A percentile compares a stretch with the other conserved stretches of the same genome.
Evolutionary conservation across 2,113 vertebrate species (phyloP).

Genomic region (Rhinopomastus cyanomelas): DNA sequence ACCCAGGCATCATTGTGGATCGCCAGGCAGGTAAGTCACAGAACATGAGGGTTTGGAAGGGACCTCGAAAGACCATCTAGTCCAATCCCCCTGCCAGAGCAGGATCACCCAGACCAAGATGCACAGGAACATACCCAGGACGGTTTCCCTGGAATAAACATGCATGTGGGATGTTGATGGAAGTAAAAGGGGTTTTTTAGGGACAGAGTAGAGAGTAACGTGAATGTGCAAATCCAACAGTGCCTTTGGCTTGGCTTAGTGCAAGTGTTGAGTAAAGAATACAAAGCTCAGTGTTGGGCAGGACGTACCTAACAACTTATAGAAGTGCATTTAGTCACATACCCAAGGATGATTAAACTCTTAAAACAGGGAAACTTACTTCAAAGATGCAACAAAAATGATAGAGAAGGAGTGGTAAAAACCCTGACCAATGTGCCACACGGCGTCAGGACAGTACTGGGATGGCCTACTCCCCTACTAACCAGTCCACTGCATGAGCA

Average conservation of each 20-base stretch:
- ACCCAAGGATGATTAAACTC: background rate
- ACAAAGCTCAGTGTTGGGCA: background rate
- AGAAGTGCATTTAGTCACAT: background rate
- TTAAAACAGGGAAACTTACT: background rate
- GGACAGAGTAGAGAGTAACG: background rate
- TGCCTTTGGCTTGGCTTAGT: background rate
- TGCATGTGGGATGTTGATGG: background rate
- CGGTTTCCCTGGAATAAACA: background rate
- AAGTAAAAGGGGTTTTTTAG: background rate
- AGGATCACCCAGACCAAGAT: too few relatives aligned
- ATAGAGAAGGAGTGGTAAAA: background rate
- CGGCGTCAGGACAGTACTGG: background rate
- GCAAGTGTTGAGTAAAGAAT: background rate
- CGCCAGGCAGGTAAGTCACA: background rate
- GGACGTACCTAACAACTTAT: background rate
- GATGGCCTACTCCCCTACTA: too few relatives aligned
- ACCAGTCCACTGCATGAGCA: rapidly evolving
- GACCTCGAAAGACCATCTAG: too few relatives aligned
- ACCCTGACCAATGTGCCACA: background rate
- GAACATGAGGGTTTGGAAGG: too few relatives aligned
- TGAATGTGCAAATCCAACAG: background rate
- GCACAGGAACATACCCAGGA: too few relatives aligned
- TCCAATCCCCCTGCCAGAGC: too few relatives aligned
- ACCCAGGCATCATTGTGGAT: rapidly evolving
- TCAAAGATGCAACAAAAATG: background rate